Conservation (phyloP, 2,797 vertebrate species). For the Eupleurogrammus muticus region DNA sequence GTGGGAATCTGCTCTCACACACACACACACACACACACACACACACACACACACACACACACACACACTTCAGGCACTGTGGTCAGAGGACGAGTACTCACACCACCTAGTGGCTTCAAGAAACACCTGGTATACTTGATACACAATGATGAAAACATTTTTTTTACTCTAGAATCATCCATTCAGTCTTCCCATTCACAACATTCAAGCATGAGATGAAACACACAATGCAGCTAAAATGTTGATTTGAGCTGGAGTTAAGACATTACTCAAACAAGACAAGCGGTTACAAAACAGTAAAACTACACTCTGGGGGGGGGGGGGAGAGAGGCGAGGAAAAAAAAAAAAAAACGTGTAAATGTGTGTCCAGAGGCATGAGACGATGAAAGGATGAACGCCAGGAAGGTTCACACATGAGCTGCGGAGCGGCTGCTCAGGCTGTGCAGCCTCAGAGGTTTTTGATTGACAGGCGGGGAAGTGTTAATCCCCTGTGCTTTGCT, state of each 20-base stretch:
- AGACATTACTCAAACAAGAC: neutral
- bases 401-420: conserved; percentile 26
- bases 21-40: conserved; percentile 8
- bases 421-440: no score
- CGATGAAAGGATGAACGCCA: conserved; percentile 50
- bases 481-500: conserved; percentile 51
- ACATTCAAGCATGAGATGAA: neutral
- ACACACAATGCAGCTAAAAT: conserved; percentile 4
- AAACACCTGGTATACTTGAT: no score
- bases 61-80: neutral
- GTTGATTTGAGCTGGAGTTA: neutral
- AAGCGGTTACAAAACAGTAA: conserved; percentile 17
- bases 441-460: conserved; percentile 38
- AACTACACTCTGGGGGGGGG: neutral
- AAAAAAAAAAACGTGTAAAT: conserved; percentile 15
- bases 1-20: conserved; percentile 24
- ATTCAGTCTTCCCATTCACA: neutral
- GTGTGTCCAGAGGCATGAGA: conserved; percentile 2
- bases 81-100: conserved; percentile 64
- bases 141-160: conserved; percentile 12
- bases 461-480: conserved; percentile 56
- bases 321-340: neutral
- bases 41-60: conserved; percentile 3
- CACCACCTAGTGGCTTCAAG: conserved; percentile 75
- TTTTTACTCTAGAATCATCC: neutral